Base-by-base conservation (phyloP, 2,888 invertebrate genomes). In the Xanthia togata region DNA sequence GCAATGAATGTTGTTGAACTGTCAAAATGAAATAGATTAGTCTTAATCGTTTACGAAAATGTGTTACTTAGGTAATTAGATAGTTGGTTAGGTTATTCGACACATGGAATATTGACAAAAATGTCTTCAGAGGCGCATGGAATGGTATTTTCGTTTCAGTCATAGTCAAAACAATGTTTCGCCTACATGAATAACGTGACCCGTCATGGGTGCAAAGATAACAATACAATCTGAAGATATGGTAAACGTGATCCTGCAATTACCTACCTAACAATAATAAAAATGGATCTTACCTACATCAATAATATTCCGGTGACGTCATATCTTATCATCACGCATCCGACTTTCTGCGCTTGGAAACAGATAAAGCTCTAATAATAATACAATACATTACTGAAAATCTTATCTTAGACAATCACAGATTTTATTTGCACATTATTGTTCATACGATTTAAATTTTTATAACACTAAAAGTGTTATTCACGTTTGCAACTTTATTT, bases 301-400 rank as follows among this genome's bases (percentile, higher is more conserved):
- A 77, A 78, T 57, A 53, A 55, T 73, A 75, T 55, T 63, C 5
- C 9, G 23, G 47, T 82, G 81, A 79, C 77, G 67, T 83, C 73
- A 85, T 64, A 59, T 70, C 62, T 79, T 77, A 87, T 64, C 38
- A 79, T 53, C 35, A 8, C 26, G 35, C 50, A 71, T 65, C 8
- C 31, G 79, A 81, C 55, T 70, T 70, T 73, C 38, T 64, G 74
- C 63, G 75, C 76, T 75, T 86, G 67, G 83, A 82, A 78, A 87
- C 87, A 65, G 81, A 81, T 86, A 83, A 80, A 70, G 44, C 65
- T 73, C 11, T 67, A 50, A 59, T 44, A 55, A 31, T 62, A 11
- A 62, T 64, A 47, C 23, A 59, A 35, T 20, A n/a, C 6, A 60
- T 17, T 75, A 35, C n/a, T 62, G 20, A 60, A 68, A 75, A 44